Base-by-base conservation (phyloP, 2,797 vertebrate genomes). In the Podarcis lilfordi region DNA sequence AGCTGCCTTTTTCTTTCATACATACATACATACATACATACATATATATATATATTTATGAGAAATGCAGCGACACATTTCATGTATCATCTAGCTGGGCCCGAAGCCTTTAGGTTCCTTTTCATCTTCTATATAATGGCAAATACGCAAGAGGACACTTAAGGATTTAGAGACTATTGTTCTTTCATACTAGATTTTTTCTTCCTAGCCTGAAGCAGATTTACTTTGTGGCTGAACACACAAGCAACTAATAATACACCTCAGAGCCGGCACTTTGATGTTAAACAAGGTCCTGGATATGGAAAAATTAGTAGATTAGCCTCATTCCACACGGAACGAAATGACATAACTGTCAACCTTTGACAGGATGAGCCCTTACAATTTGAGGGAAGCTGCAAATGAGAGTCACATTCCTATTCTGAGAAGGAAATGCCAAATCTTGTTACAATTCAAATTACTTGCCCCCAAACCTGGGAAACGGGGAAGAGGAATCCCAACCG, bases 401-500 rank as follows among this genome's bases (percentile, higher is more conserved):
- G 1, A 0, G 37, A 82, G 85, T 1, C 84, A n/a, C 71, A 69
- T 87, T 85, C 29, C 85, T 59, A 13, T 15, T 40, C 19, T 68
- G 86, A 37, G 45, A 35, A 59, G 66, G 43, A 74, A 68, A 81
- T 13, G 72, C 84, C 89, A 88, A 55, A 82, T 68, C 40, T 32
- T 66, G 55, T 91, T 74, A 92, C 55, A 35, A 89, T 86, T 88
- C 59, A 83, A 80, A 91, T 43, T 69, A 89, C 78, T 90, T 37
- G 71, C 45, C 43, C 72, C 55, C 75, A 82, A 75, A 11, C 37
- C 71, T 50, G 8, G 32, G 35, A 87, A 71, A 80, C 83, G 29
- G 55, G 77, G 17, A 25, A 74, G 27, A 84, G 69, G 25, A 80
- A 71, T 45, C 23, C 15, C 71, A 72, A 9, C 23, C 27, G 25